These are phyloP conservation scores for Solenodon paradoxus DNA, from an alignment of 2,113 vertebrate species.

Conservation along the genomic window DNA sequence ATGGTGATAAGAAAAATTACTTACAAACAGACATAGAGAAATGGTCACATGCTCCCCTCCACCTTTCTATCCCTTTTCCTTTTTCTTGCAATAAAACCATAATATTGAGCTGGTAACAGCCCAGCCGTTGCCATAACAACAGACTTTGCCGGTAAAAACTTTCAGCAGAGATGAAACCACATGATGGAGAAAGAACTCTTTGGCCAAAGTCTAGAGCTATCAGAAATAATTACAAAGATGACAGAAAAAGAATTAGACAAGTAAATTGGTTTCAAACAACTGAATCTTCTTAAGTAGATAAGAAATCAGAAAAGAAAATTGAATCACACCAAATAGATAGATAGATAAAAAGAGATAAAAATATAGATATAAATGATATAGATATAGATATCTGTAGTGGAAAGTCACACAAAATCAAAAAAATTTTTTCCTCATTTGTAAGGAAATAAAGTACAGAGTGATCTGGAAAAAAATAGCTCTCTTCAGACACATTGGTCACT, in stretches of 20 bases:
- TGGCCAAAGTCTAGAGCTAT: slow-evolving; percentile 58
- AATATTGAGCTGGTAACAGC: slow-evolving; percentile 44
- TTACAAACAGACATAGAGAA: slow-evolving; percentile 2
- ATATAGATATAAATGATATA: no score
- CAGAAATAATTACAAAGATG: slow-evolving; percentile 69
- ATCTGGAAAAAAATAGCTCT: slow-evolving; percentile 22
- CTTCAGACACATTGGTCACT: neutral
- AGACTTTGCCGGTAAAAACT: slow-evolving; percentile 60
- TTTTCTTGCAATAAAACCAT: slow-evolving; percentile 34
- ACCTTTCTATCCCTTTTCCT: neutral
- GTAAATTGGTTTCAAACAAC: slow-evolving; percentile 69
- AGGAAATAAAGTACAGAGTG: slow-evolving; percentile 53
- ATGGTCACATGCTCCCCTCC: neutral
- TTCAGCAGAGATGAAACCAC: slow-evolving; percentile 62
- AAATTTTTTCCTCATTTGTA: neutral
- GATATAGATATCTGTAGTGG: slow-evolving; percentile 32
- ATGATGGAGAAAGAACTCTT: slow-evolving; percentile 62
- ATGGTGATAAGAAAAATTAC: neutral
- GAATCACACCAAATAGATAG: slow-evolving; percentile 51
- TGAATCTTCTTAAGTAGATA: slow-evolving; percentile 68
- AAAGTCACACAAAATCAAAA: slow-evolving; percentile 58
- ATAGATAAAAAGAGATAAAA: no score
- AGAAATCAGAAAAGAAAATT: slow-evolving; percentile 58
- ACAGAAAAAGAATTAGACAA: slow-evolving; percentile 69
- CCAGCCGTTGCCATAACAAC: slow-evolving; percentile 65